phyloP scores from a whole-genome alignment of 2,888 invertebrate genomes.

The Apantesis nais region DNA sequence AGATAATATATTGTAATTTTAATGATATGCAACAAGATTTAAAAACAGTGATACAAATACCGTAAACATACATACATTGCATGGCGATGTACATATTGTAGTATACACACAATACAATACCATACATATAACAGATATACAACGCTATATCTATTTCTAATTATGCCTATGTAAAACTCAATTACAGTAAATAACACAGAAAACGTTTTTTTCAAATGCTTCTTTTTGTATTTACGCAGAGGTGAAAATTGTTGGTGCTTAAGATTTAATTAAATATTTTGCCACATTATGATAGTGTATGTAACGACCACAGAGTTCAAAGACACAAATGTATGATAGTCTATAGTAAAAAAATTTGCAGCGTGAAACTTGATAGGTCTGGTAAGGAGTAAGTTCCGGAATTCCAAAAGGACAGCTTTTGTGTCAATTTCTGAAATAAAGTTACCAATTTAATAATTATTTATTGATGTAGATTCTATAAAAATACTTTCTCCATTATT shows the following conservation, averaged over 20 bases:
- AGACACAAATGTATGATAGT: slow-evolving; percentile 59
- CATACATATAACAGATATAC: too few relatives aligned
- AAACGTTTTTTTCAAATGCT: too few relatives aligned
- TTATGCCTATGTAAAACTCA: too few relatives aligned
- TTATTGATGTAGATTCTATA: too few relatives aligned
- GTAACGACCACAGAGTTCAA: slow-evolving; percentile 60
- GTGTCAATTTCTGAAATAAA: slow-evolving; percentile 28
- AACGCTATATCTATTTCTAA: too few relatives aligned
- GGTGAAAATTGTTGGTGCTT: neutral
- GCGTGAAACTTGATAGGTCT: slow-evolving; percentile 56
- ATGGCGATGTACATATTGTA: too few relatives aligned
- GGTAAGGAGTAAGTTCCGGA: slow-evolving; percentile 42
- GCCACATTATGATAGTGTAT: slow-evolving; percentile 62
- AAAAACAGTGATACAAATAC: too few relatives aligned
- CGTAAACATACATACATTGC: too few relatives aligned
- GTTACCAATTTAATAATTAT: neutral
- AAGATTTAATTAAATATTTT: slow-evolving; percentile 28
- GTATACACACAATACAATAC: too few relatives aligned
- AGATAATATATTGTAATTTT: neutral
- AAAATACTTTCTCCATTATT: too few relatives aligned
- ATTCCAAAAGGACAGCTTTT: slow-evolving; percentile 29
- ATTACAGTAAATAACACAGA: too few relatives aligned
- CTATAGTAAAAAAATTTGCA: slow-evolving; percentile 56
- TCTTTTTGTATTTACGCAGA: neutral
- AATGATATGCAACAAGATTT: too few relatives aligned